These are phyloP conservation scores for Neodontobutis hainanensis DNA, from an alignment of 2,113 vertebrate genomes.

Conservation along the genomic window DNA sequence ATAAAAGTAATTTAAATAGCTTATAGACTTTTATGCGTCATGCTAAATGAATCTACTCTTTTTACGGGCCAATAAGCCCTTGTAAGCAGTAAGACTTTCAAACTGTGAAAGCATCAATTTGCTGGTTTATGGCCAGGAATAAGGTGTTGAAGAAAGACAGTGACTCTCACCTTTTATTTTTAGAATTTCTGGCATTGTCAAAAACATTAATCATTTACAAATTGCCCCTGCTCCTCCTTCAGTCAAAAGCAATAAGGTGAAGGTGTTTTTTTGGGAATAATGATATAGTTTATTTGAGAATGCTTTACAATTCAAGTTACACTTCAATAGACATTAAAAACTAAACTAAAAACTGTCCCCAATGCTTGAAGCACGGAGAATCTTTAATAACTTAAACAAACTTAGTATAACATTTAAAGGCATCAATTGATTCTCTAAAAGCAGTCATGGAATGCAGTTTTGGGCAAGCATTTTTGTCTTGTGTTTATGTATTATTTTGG, in stretches of 20 bases:
- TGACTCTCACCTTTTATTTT: not conserved
- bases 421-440: slow-evolving; percentile 6
- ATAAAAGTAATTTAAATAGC: slow-evolving; percentile 49
- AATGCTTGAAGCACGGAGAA: slow-evolving; percentile 36
- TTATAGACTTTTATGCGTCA: slow-evolving; percentile 38
- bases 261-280: slow-evolving; percentile 37
- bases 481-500: not conserved
- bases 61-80: slow-evolving; percentile 23
- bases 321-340: slow-evolving; percentile 7
- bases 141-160: no score
- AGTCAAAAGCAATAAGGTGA: slow-evolving; percentile 36
- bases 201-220: slow-evolving; percentile 48
- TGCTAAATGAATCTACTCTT: slow-evolving; percentile 48
- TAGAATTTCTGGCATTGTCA: slow-evolving; percentile 20
- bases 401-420: slow-evolving; percentile 24
- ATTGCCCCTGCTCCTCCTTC: slow-evolving; percentile 10
- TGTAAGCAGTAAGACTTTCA: slow-evolving; percentile 11
- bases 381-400: slow-evolving; percentile 11
- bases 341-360: slow-evolving; percentile 36
- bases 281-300: slow-evolving; percentile 43
- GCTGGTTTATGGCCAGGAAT: not conserved
- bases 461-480: not conserved
- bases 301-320: slow-evolving; percentile 12
- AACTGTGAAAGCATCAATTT: slow-evolving; percentile 4
- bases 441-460: no score